Base-by-base conservation (phyloP, 2,888 invertebrate genomes). In the Meloe dianella region DNA sequence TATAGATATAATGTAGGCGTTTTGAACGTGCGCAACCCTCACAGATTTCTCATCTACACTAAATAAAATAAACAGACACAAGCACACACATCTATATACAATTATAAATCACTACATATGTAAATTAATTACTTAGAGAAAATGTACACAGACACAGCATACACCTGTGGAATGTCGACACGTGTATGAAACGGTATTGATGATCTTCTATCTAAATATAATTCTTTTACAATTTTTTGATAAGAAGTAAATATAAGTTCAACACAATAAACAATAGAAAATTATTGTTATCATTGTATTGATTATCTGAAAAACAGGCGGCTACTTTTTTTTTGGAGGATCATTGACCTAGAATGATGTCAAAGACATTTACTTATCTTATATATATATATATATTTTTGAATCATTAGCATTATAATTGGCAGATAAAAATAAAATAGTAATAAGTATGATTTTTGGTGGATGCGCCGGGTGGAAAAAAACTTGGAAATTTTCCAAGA, bases 11-110 rank as follows among this genome's bases (percentile, higher is more conserved):
- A 68, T 74, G 77, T 77, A 75, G 78, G 79, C 74, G 78, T 73
- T 73, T 47, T 71, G 62, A 70, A 71, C 75, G 79, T 77, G 77
- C 79, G 78, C 79, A 72, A 70, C 66, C 59, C 70, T 62, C 68
- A 10, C 2, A 20, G 72, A 64, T 67, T 64, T 22, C n/a, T n/a
- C 20, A 47, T 47, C 47, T 22, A 47, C 41, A 6, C 9, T 3
- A 20, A 20, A 47, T 20, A 47, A 47, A 47, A n/a, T 2, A 3
- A 32, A 2, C 54, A 61, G 2, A 2, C 7, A 6, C 4, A 47
- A 24, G 20, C 20, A 17, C 12, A 35, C 27, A 61, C 20, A n/a
- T 47, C 24, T 32, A 32, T 65, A 65, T 67, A 67, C 4, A 41
- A 6, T 5, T 17, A 6, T 41, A 41, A 1, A 41, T n/a, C n/a